Evolutionary conservation across 2,797 vertebrate species (phyloP).

Genomic region (Parauchenoglanis punctatus): DNA sequence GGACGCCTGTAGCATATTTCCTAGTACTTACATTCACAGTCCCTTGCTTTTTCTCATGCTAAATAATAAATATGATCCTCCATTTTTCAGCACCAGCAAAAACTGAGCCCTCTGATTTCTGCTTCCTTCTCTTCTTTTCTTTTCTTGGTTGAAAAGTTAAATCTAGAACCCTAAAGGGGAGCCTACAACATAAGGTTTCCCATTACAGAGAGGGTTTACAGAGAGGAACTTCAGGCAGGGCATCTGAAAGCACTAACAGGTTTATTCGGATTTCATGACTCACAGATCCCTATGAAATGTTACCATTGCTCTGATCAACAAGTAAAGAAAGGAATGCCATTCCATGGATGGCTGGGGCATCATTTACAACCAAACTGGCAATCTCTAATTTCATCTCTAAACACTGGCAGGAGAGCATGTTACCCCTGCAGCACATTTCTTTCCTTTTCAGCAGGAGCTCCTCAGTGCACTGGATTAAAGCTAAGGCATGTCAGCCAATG

Average conservation of each 20-base stretch:
- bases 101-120: too few species aligned
- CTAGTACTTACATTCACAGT: too few species aligned
- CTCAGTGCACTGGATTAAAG: neutral
- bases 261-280: neutral
- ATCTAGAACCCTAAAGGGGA: too few species aligned
- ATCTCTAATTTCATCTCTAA: neutral
- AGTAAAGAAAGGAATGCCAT: neutral
- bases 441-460: slow-evolving; percentile 12
- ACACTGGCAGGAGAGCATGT: neutral
- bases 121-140: too few species aligned
- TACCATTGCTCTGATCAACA: neutral
- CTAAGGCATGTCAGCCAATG: neutral
- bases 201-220: neutral
- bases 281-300: neutral
- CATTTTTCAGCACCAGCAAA: too few species aligned
- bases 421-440: neutral
- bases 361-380: neutral
- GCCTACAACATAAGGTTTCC: neutral
- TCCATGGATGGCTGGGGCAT: neutral
- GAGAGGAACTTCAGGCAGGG: neutral
- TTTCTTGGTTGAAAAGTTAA: too few species aligned
- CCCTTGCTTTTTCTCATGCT: too few species aligned
- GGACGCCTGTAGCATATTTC: too few species aligned
- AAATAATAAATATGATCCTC: too few species aligned
- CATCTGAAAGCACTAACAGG: neutral